These are phyloP conservation scores for Naja naja DNA, from an alignment of 2,113 vertebrate species.

Conservation along the genomic window DNA sequence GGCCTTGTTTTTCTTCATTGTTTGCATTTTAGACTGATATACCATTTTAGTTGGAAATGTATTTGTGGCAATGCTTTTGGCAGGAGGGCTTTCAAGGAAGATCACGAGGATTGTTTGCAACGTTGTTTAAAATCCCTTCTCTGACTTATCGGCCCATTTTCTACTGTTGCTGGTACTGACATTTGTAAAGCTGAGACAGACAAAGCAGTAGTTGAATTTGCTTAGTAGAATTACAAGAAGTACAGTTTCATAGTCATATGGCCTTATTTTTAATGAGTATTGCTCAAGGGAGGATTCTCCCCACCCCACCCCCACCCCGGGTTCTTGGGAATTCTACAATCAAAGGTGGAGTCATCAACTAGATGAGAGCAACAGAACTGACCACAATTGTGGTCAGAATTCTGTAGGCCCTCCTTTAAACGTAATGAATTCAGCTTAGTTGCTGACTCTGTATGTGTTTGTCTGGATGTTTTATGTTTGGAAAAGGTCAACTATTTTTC, in stretches of 20 bases:
- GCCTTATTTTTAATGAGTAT: slow-evolving; percentile 65
- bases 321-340: slow-evolving; percentile 77
- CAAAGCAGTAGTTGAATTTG: background rate
- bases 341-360: slow-evolving; percentile 80
- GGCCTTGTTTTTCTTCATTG: background rate
- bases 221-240: slow-evolving; percentile 1
- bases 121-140: background rate
- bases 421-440: background rate
- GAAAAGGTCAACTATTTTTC: slow-evolving; percentile 15
- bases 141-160: background rate
- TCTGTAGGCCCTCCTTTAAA: slow-evolving; percentile 64
- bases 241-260: slow-evolving; percentile 66
- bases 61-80: background rate
- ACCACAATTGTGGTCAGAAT: slow-evolving; percentile 78
- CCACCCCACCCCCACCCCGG: slow-evolving; percentile 77
- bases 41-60: background rate
- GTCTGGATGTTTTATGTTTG: background rate
- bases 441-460: background rate
- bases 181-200: background rate
- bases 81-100: background rate
- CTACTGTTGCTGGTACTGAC: background rate
- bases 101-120: background rate
- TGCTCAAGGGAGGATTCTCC: slow-evolving; percentile 77
- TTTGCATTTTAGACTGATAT: background rate
- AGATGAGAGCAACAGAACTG: slow-evolving; percentile 77